Percentiles rank a stretch among this genome's conserved stretches.
Evolutionary conservation across 2,797 vertebrate genomes (phyloP).

Genomic region (Leuciscus waleckii): DNA sequence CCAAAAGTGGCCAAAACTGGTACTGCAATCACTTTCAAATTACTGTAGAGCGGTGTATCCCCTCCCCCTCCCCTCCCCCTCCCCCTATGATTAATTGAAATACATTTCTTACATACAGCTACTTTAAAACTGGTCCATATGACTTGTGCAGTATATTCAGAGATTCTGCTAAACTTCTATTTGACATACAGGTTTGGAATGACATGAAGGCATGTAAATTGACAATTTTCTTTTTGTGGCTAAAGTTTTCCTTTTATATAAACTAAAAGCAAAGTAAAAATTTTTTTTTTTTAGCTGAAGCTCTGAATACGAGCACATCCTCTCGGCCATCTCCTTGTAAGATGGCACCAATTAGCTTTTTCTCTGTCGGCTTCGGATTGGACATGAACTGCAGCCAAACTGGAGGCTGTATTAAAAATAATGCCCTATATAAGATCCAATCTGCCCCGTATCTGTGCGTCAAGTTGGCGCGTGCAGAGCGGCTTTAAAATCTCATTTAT

Average conservation of each 20-base stretch:
- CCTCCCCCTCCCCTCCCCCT: too few relatives aligned
- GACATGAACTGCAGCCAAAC: constrained; percentile 49
- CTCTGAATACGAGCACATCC: constrained; percentile 24
- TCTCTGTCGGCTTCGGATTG: constrained; percentile 37
- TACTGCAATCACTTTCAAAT: too few relatives aligned
- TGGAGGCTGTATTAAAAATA: constrained; percentile 69
- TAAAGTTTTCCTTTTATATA: constrained; percentile 1
- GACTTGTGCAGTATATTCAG: neutral
- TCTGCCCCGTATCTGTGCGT: constrained; percentile 59
- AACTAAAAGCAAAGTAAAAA: neutral
- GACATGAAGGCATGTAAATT: neutral
- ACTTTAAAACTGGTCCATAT: neutral
- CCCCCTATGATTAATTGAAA: too few relatives aligned
- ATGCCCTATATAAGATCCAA: constrained; percentile 67
- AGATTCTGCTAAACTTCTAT: neutral
- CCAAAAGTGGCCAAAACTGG: too few relatives aligned
- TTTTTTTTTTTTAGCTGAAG: constrained; percentile 21
- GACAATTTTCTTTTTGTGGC: neutral
- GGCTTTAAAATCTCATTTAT: constrained; percentile 71
- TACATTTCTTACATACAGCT: too few relatives aligned
- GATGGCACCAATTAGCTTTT: constrained; percentile 51
- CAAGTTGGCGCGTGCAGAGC: constrained; percentile 63
- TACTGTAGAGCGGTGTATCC: too few relatives aligned
- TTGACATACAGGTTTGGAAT: neutral
- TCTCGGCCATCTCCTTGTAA: constrained; percentile 41